phyloP scores from a whole-genome alignment of 1,140 invertebrate species.

The Drosophila prosaltans region DNA sequence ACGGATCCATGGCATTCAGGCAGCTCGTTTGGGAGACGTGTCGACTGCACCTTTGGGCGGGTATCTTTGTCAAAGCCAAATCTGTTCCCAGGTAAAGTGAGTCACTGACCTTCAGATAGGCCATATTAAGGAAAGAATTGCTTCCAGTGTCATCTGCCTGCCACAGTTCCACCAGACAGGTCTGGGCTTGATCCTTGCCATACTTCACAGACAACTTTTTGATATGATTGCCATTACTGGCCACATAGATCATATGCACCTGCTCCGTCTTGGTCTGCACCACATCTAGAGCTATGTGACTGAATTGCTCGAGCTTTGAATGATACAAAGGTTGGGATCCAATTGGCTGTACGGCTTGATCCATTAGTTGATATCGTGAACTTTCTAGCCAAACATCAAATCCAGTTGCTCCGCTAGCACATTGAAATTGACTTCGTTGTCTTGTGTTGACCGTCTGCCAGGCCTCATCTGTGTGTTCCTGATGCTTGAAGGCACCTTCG shows the following conservation, averaged over 20 bases:
- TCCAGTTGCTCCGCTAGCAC: conserved; percentile 80
- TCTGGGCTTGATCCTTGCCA: conserved; percentile 86
- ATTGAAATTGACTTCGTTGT: conserved; percentile 86
- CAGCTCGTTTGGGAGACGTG: conserved; percentile 89
- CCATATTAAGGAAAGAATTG: conserved; percentile 85
- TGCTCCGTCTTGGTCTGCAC: conserved; percentile 87
- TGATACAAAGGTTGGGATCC: conserved; percentile 88
- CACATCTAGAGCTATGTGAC: conserved; percentile 91
- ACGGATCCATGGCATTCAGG: conserved; percentile 93
- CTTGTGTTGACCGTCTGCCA: conserved; percentile 88
- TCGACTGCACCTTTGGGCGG: conserved; percentile 90
- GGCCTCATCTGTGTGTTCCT: conserved; percentile 88
- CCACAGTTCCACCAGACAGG: conserved; percentile 94
- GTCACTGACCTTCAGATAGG: conserved; percentile 91
- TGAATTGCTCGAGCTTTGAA: conserved; percentile 89
- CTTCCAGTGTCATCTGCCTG: conserved; percentile 85
- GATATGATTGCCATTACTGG: conserved; percentile 89
- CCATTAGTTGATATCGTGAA: conserved; percentile 94
- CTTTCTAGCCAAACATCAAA: conserved; percentile 86
- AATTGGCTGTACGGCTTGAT: conserved; percentile 90
- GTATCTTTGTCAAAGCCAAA: conserved; percentile 88
- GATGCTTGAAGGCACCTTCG: conserved; percentile 93
- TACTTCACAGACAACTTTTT: conserved; percentile 92
- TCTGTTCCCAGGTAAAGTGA: conserved; percentile 93
- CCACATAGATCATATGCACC: conserved; percentile 91